Base-by-base conservation (phyloP, 2,888 invertebrate genomes). In the Cataglyphis albicans region DNA sequence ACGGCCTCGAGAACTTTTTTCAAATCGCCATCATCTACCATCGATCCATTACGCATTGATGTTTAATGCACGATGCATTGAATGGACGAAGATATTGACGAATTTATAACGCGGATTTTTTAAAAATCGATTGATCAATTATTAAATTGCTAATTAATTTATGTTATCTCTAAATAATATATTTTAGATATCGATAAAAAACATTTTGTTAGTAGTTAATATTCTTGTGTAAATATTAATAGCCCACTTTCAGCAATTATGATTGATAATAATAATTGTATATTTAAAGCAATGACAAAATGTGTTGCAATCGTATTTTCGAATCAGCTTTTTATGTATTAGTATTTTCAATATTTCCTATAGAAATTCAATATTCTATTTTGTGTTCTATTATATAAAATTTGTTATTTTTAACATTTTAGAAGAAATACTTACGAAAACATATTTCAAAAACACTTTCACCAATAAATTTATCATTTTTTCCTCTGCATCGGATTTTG, bases 31-130 rank as follows among this genome's bases (percentile, higher is more conserved):
- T 70, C 59, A 74, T 52, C 32, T 61, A 61, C 29, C 48, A 48
- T 10, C 83, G 61, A 83, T 87, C 82, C 70, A 80, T 83, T 83
- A 81, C 81, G 81, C 74, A 81, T 12, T 41, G 25, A 41, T 70
- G 25, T n/a, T 59, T 25, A 29, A 55, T 67, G 21, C 25, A 57
- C 57, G 55, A 41, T 55, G 10, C 38, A 25, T 57, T 38, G 29
- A 21, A 35, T 35, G 32, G 18, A 35, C 57, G 21, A 72, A 59
- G 25, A 70, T 57, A 4, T 44, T 41, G 32, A 41, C 7, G 29
- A 72, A 72, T 70, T 70, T 38, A 57, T n/a, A 21, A 76, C 25
- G 25, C 32, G 7, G 0, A 68, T 21, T 72, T 21, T 32, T 21
- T 32, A 21, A 7, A 59, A 72, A 59, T 73, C 29, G 38, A 29